A percentile compares a stretch with the other conserved stretches of the same genome.
These are phyloP conservation scores for Alaudala cheleensis DNA, from an alignment of 2,113 vertebrate species.

Conservation along the genomic window DNA sequence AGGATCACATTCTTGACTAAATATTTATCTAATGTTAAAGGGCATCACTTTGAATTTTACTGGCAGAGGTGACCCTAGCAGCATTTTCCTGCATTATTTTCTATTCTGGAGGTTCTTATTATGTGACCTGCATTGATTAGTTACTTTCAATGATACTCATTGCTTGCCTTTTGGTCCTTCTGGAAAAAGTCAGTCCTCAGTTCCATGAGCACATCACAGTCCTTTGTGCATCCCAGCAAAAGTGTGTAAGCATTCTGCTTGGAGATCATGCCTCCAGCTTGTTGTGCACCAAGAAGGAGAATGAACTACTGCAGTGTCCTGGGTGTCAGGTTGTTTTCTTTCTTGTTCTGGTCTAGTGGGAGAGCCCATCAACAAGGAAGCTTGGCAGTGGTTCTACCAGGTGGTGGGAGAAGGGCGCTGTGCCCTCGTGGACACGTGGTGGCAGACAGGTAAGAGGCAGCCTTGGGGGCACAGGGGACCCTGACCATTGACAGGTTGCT, in stretches of 20 bases:
- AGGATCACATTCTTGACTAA: neutral
- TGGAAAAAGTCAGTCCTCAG: neutral
- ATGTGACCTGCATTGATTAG: neutral
- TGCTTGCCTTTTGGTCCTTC: neutral
- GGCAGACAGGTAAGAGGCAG: conserved; percentile 88
- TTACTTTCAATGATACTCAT: neutral
- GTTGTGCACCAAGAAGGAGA: neutral
- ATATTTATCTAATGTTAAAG: neutral
- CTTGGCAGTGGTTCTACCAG: conserved; percentile 90
- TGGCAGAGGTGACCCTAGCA: neutral
- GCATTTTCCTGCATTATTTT: neutral
- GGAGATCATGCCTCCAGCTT: neutral
- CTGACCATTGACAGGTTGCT: neutral
- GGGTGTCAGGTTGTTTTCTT: neutral
- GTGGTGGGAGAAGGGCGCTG: conserved; percentile 88
- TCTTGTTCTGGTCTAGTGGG: conserved; percentile 78
- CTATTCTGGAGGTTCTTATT: neutral
- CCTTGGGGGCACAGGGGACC: neutral
- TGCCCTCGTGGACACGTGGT: conserved; percentile 92
- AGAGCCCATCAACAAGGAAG: conserved; percentile 91
- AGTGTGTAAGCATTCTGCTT: neutral
- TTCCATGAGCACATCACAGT: neutral
- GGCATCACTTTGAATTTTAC: neutral
- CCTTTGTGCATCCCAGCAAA: neutral
- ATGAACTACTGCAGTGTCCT: neutral